A percentile compares a stretch with the other conserved stretches of the same genome.
Evolutionary conservation across 2,888 invertebrate species (phyloP).

Genomic region (Epistrophella euchroma): DNA sequence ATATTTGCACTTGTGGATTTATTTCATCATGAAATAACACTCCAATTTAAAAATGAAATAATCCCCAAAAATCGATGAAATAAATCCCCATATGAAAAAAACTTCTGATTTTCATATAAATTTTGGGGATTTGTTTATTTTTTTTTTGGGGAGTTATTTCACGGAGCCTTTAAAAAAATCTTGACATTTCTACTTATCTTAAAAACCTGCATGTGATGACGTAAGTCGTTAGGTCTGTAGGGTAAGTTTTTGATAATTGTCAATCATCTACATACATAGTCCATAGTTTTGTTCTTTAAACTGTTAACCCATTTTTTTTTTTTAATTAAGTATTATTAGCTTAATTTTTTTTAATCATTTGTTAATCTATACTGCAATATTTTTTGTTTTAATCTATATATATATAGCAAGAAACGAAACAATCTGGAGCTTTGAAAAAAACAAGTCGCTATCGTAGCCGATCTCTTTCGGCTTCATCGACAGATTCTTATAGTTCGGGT

Average conservation of each 20-base stretch:
- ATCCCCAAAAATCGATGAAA: too few species aligned
- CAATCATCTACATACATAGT: not conserved
- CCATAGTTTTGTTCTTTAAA: not conserved
- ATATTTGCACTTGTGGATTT: too few species aligned
- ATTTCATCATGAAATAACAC: too few species aligned
- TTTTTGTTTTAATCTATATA: not conserved
- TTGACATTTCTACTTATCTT: too few species aligned
- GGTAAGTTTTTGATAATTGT: not conserved
- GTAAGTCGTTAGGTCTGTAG: not conserved
- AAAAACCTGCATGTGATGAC: too few species aligned
- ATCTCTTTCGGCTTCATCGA: slow-evolving; percentile 96
- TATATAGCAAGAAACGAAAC: slow-evolving; percentile 78
- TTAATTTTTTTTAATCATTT: not conserved
- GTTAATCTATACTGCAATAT: not conserved
- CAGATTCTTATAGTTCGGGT: slow-evolving; percentile 97
- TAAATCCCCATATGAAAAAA: too few species aligned
- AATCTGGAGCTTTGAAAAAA: slow-evolving; percentile 92
- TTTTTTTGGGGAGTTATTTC: too few species aligned
- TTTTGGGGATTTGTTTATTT: too few species aligned
- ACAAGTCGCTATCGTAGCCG: slow-evolving; percentile 94
- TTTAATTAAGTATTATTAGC: not conserved
- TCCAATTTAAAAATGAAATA: too few species aligned
- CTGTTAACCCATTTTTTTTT: not conserved
- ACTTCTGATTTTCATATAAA: too few species aligned
- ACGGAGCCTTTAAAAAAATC: too few species aligned